phyloP scores from a whole-genome alignment of 1,140 invertebrate genomes.

The Sitophilus oryzae region DNA sequence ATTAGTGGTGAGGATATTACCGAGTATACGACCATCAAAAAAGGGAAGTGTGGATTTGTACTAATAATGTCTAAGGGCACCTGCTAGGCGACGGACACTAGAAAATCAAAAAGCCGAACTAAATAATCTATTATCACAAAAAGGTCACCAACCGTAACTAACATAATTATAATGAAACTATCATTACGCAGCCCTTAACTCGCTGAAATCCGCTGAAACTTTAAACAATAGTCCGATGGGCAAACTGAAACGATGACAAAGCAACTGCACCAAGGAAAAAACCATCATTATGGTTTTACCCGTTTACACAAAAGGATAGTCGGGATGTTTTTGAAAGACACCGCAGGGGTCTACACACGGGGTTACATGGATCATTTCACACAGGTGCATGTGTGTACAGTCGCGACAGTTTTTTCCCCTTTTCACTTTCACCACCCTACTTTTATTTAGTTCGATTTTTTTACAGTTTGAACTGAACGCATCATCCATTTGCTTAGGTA shows the following conservation, averaged over 20 bases:
- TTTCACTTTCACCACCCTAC: slow-evolving; percentile 9
- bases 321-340: slow-evolving; percentile 26
- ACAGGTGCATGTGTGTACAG: slow-evolving; percentile 30
- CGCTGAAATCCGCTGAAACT: slow-evolving; percentile 24
- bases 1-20: no score
- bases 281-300: slow-evolving; percentile 23
- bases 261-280: slow-evolving; percentile 20
- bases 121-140: slow-evolving; percentile 18
- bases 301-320: slow-evolving; percentile 22
- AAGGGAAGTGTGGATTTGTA: slow-evolving; percentile 17
- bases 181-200: slow-evolving; percentile 19
- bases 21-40: no score
- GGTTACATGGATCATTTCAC: slow-evolving; percentile 31
- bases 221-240: slow-evolving; percentile 22
- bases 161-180: slow-evolving; percentile 28
- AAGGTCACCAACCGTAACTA: slow-evolving; percentile 25
- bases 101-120: slow-evolving; percentile 17
- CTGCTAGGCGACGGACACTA: slow-evolving; percentile 6
- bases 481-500: no score
- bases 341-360: slow-evolving; percentile 25
- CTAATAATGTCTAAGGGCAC: slow-evolving; percentile 15
- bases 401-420: slow-evolving; percentile 15
- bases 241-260: slow-evolving; percentile 24
- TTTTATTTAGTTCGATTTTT: background rate
- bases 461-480: no score